Evolutionary conservation across 1,140 invertebrate species (phyloP).

Genomic region (Ceratosolen fusciceps): DNA sequence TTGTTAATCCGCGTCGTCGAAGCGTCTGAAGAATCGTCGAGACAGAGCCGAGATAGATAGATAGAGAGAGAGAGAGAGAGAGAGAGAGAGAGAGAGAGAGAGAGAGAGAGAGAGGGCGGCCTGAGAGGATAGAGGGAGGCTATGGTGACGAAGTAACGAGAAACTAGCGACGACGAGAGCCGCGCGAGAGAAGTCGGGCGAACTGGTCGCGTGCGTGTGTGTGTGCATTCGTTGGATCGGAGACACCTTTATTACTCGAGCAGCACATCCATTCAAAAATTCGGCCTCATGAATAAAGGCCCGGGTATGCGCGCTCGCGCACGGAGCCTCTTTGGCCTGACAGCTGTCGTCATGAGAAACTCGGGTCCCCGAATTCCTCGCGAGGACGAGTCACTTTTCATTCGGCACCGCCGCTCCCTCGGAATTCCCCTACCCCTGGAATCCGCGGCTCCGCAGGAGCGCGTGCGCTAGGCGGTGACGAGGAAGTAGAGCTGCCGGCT

Average conservation of each 20-base stretch:
- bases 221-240: constrained; percentile 60
- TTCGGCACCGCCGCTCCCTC: background rate
- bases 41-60: too few relatives aligned
- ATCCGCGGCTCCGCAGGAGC: background rate
- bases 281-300: constrained; percentile 62
- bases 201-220: too few relatives aligned
- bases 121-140: background rate
- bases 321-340: background rate
- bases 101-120: background rate
- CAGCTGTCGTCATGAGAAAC: background rate
- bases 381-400: background rate
- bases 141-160: constrained; percentile 49
- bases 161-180: constrained; percentile 57
- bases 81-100: background rate
- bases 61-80: constrained; percentile 15
- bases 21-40: too few relatives aligned
- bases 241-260: constrained; percentile 69
- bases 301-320: constrained; percentile 31
- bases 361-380: background rate
- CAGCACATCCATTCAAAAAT: constrained; percentile 58
- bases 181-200: constrained; percentile 55
- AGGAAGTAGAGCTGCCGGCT: too few relatives aligned
- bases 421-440: background rate
- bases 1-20: constrained; percentile 29
- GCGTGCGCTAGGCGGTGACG: too few relatives aligned